Percentiles rank a stretch among this genome's conserved stretches.
phyloP scores from a whole-genome alignment of 2,113 vertebrate genomes.

The Chrysochloris asiatica region DNA sequence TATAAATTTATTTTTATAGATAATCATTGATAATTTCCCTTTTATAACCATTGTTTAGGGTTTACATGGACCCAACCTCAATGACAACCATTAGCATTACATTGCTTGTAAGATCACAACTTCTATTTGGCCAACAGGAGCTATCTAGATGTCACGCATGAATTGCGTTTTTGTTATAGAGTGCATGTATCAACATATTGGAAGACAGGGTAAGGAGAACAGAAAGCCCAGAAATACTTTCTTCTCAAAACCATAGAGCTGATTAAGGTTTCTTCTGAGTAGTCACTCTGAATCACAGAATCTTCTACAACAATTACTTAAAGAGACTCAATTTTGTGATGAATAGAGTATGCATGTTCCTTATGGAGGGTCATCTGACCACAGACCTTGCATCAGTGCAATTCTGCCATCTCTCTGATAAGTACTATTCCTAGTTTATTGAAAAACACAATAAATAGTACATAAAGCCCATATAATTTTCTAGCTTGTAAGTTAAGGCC shows the following conservation, averaged over 20 bases:
- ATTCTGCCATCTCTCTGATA: constrained; percentile 65
- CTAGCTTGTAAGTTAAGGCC: constrained; percentile 81
- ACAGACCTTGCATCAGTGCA: constrained; percentile 67
- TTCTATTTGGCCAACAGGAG: neutral
- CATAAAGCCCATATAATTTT: constrained; percentile 82
- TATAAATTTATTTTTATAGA: neutral
- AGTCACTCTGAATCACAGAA: constrained; percentile 53
- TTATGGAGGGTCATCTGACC: constrained; percentile 67
- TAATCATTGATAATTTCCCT: neutral
- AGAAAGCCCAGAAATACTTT: constrained; percentile 56
- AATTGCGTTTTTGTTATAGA: neutral
- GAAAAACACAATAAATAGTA: constrained; percentile 78
- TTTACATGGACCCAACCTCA: neutral
- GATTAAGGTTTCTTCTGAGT: constrained; percentile 65
- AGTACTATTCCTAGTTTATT: constrained; percentile 72
- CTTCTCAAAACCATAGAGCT: constrained; percentile 62
- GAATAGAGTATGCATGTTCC: constrained; percentile 60
- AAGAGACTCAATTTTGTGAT: constrained; percentile 72
- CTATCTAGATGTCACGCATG: neutral
- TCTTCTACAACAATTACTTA: constrained; percentile 56
- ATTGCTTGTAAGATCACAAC: neutral
- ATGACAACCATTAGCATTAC: neutral
- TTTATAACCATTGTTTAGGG: neutral
- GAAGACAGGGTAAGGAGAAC: neutral
- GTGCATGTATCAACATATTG: neutral